These are phyloP conservation scores for Montipora foliosa DNA, from an alignment of 64 coral and sea anemone species.

Conservation along the genomic window DNA sequence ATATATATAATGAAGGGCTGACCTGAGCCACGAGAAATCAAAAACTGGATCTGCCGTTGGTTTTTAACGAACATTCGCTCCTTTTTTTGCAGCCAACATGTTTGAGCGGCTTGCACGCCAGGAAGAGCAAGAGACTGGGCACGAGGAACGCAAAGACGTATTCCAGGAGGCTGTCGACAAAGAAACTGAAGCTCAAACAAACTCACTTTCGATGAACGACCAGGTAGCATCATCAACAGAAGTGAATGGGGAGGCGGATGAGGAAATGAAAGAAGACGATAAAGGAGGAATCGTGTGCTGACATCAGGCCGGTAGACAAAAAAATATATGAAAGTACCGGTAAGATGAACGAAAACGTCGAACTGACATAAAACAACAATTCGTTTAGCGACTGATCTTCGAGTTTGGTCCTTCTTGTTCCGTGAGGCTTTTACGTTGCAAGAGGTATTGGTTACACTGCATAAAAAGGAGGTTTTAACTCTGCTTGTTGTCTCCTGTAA, in stretches of 20 bases:
- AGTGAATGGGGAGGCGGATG: constrained; percentile 20
- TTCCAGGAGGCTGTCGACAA: constrained; percentile 54
- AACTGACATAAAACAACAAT: background rate
- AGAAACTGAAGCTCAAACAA: background rate
- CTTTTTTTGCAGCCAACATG: constrained; percentile 74
- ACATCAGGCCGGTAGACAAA: background rate
- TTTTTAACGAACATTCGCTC: background rate
- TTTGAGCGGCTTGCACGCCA: constrained; percentile 75
- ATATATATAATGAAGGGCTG: too few relatives aligned
- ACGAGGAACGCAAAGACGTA: background rate
- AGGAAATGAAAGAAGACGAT: constrained; percentile 37
- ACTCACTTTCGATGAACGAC: background rate
- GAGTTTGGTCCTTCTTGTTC: background rate
- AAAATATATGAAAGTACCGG: background rate
- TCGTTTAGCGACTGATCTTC: background rate
- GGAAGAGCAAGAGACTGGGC: background rate
- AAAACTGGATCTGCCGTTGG: background rate
- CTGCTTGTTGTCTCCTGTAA: background rate
- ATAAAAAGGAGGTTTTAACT: background rate
- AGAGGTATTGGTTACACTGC: background rate
- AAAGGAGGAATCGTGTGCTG: constrained; percentile 26
- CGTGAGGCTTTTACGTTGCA: background rate
- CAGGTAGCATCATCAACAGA: constrained; percentile 15
- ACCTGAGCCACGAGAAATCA: too few relatives aligned
- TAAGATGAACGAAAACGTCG: background rate